These are phyloP conservation scores for Actinia equina DNA, from an alignment of 64 coral and sea anemone species.

Conservation along the genomic window DNA sequence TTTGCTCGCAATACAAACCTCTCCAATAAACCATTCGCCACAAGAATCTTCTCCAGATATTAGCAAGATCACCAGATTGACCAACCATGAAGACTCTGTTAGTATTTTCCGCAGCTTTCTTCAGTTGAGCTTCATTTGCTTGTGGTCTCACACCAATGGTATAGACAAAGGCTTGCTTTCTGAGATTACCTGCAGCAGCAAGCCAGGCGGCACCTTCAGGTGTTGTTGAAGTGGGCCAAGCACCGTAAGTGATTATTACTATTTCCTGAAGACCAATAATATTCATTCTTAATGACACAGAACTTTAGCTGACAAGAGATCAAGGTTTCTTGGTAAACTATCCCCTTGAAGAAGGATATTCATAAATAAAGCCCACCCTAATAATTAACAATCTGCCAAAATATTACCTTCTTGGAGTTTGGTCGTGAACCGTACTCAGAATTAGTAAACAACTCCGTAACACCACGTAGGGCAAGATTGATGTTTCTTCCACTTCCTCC, in stretches of 20 bases:
- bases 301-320: too few relatives aligned
- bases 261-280: background rate
- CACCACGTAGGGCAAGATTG: conserved; percentile 2
- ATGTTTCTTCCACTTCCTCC: conserved; percentile 27
- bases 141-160: conserved; percentile 7
- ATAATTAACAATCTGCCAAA: too few relatives aligned
- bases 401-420: conserved; percentile 26
- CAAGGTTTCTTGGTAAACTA: too few relatives aligned
- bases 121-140: background rate
- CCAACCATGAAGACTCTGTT: conserved; percentile 19
- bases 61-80: background rate
- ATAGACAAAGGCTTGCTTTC: background rate
- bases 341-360: too few relatives aligned
- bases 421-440: background rate
- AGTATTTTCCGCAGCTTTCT: background rate
- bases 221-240: background rate
- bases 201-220: background rate
- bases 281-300: too few relatives aligned
- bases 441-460: background rate
- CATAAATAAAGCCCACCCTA: too few relatives aligned
- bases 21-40: conserved; percentile 25
- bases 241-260: background rate
- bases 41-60: too few relatives aligned
- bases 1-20: background rate
- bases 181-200: background rate